Conservation (phyloP, 2,113 vertebrate species). For the Phylloscopus whistleri region DNA sequence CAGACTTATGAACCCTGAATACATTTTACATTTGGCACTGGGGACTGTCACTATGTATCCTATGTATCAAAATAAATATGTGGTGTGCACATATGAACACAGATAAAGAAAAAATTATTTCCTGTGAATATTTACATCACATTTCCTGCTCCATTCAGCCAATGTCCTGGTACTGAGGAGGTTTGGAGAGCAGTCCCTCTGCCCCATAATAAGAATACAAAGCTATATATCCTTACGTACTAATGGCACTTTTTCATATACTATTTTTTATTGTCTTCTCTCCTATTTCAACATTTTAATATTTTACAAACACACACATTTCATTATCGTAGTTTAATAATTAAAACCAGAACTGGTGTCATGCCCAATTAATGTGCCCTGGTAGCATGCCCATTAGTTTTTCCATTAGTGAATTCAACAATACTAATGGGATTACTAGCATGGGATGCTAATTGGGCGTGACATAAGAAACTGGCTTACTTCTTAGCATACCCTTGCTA, state of each 20-base stretch:
- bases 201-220: background rate
- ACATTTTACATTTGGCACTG: background rate
- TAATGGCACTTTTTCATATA: background rate
- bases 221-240: background rate
- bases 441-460: conserved; percentile 99
- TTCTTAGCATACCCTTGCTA: conserved; percentile 90
- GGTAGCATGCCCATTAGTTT: conserved; percentile 99
- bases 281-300: conserved; percentile 81
- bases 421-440: conserved; percentile 99
- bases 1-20: background rate
- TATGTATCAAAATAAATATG: background rate
- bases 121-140: background rate
- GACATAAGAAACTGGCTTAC: conserved; percentile 97
- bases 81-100: background rate
- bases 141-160: background rate
- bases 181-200: background rate
- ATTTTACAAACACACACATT: conserved; percentile 90
- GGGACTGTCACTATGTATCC: background rate
- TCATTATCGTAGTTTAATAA: conserved; percentile 96
- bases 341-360: conserved; percentile 98
- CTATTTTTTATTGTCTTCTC: conserved; percentile 73
- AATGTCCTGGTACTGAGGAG: background rate
- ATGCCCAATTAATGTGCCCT: conserved; percentile 98
- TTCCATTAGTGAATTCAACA: conserved; percentile 98
- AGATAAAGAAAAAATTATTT: background rate